Evolutionary conservation across 2,113 vertebrate species (phyloP).

Genomic region (Albula glossodonta): DNA sequence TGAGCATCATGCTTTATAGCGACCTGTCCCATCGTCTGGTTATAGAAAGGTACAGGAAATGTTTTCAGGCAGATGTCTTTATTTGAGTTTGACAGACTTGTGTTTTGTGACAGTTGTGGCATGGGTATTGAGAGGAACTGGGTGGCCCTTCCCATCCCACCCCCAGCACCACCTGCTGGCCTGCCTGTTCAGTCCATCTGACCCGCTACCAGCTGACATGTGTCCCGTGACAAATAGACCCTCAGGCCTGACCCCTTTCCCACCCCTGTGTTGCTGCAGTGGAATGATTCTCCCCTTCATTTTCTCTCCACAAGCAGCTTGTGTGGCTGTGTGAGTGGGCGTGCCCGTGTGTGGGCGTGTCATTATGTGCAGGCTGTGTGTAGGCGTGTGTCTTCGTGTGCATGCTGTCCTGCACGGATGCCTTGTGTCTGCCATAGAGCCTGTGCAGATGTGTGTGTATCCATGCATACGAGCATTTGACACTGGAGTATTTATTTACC

Average conservation of each 20-base stretch:
- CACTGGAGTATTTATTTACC: neutral
- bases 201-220: neutral
- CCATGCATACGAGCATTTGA: neutral
- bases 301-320: neutral
- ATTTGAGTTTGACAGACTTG: neutral
- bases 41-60: neutral
- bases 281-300: neutral
- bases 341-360: neutral
- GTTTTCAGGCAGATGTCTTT: neutral
- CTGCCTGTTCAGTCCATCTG: slow-evolving; percentile 15
- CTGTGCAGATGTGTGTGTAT: neutral
- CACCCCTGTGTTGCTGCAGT: neutral
- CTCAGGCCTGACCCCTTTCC: slow-evolving; percentile 35
- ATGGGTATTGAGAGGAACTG: neutral
- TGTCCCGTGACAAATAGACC: neutral
- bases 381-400: no score
- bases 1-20: neutral
- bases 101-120: neutral
- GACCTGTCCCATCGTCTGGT: neutral
- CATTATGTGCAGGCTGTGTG: neutral
- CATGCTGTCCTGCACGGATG: no score
- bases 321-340: neutral
- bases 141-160: neutral
- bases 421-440: no score
- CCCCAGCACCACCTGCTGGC: neutral